Conservation (phyloP, 2,797 vertebrate genomes). For the Myotis myotis region DNA sequence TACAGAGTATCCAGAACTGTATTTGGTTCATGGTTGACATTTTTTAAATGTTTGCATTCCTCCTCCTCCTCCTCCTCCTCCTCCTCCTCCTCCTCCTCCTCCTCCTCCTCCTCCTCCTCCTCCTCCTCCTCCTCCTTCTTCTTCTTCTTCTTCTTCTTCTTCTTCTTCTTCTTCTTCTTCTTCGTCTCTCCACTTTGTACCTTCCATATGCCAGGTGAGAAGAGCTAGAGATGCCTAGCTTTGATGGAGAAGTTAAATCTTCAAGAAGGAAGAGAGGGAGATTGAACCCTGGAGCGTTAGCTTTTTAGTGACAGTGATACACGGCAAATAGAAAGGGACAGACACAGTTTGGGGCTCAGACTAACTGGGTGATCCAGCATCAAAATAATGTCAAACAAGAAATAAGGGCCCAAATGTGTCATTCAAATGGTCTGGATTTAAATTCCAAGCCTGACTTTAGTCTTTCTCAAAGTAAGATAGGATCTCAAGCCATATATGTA, state of each 20-base stretch:
- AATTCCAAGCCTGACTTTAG: not conserved
- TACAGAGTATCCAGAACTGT: not conserved
- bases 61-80: too few species aligned
- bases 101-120: too few species aligned
- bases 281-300: accelerated
- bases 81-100: too few species aligned
- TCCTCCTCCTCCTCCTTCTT: too few species aligned
- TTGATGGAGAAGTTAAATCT: not conserved
- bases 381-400: not conserved
- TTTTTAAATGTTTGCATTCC: not conserved
- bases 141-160: too few species aligned
- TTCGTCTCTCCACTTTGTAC: not conserved
- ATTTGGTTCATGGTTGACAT: not conserved
- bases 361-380: not conserved
- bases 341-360: not conserved
- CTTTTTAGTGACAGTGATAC: not conserved
- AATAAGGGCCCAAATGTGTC: not conserved
- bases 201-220: not conserved
- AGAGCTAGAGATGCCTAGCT: not conserved
- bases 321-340: not conserved
- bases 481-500: not conserved
- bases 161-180: too few species aligned
- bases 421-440: not conserved
- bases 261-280: not conserved
- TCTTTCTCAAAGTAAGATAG: not conserved